Base-by-base conservation (phyloP, 2,113 vertebrate species). In the Salminus brasiliensis region DNA sequence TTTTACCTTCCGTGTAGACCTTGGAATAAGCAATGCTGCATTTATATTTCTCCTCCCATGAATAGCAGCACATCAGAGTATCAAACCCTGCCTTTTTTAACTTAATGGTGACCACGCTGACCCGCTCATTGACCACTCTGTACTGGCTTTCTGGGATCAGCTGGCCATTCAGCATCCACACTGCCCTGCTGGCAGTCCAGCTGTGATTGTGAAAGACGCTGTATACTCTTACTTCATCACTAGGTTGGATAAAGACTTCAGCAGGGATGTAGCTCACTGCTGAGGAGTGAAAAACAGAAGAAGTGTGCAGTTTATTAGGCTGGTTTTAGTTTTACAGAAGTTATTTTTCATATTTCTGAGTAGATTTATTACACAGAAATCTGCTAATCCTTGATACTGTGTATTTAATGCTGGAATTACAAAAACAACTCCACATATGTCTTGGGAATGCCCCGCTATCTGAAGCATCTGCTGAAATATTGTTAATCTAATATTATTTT, bases 241-340 rank as follows among this genome's bases (percentile, higher is more conserved):
- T 96, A 0, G 91, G 90, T 0, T 81, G 91, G 10, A 86, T 90
- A 84, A 96, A 90, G 32, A 92, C 83, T 83, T 92, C 94, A 45
- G 95, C 84, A 5, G 97, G 97, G 52, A 97, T 94, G 89, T 98
- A 98, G 67, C 93, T 93, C 73, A 96, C 94, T 11, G 85, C 93
- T 95, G 89, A 80, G 78, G 29, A 62, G 72, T 72, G 74, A 72
- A 39, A 34, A 18, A 69, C 5, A 59, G 0, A 82, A 18, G 25
- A 41, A 63, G 55, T 2, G 25, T 23, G 5, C 65, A 43, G 10
- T 66, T 65, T 65, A 72, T 32, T 30, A 53, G 34, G 21, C 4
- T 65, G 30, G 16, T 8, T 36, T n/a, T 18, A 11, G 10, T 4
- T 36, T 32, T 30, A 1, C 25, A 75, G 16, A 62, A 53, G 0